These are phyloP conservation scores for Mormoops blainvillei DNA, from an alignment of 2,113 vertebrate genomes.

Conservation along the genomic window DNA sequence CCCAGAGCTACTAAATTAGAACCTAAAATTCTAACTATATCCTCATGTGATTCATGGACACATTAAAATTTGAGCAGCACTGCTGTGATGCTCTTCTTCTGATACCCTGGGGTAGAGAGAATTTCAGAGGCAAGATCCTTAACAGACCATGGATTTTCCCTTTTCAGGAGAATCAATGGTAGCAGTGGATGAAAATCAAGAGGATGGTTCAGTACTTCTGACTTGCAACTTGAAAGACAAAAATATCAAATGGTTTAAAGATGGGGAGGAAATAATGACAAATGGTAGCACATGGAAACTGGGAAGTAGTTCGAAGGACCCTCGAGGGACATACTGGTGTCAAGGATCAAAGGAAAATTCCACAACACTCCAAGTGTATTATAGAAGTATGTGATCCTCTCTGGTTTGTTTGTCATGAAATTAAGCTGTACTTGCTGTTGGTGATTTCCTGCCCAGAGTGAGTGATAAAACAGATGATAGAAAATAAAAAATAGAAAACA, in stretches of 20 bases:
- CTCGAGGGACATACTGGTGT: constrained; percentile 41
- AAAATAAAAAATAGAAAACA: no score
- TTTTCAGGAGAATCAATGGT: neutral
- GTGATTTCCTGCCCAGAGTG: neutral
- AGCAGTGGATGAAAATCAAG: constrained; percentile 18
- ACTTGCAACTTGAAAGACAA: neutral
- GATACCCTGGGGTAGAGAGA: neutral
- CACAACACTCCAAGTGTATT: constrained; percentile 46
- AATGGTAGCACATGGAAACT: neutral
- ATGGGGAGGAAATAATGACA: neutral
- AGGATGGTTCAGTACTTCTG: constrained; percentile 55
- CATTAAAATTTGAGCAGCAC: neutral
- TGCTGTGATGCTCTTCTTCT: neutral
- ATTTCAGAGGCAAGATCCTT: neutral
- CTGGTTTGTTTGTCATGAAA: neutral
- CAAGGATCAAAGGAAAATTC: fast-evolving
- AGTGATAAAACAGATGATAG: neutral
- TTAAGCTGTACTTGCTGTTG: neutral
- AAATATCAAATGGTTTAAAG: constrained; percentile 24
- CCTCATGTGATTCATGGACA: neutral
- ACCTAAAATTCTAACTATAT: neutral
- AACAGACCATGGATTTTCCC: neutral
- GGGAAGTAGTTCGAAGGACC: constrained; percentile 60
- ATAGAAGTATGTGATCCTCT: constrained; percentile 57
- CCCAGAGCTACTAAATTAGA: neutral